Evolutionary conservation across 2,888 invertebrate species (phyloP).

Genomic region (Deilephila porcellus): DNA sequence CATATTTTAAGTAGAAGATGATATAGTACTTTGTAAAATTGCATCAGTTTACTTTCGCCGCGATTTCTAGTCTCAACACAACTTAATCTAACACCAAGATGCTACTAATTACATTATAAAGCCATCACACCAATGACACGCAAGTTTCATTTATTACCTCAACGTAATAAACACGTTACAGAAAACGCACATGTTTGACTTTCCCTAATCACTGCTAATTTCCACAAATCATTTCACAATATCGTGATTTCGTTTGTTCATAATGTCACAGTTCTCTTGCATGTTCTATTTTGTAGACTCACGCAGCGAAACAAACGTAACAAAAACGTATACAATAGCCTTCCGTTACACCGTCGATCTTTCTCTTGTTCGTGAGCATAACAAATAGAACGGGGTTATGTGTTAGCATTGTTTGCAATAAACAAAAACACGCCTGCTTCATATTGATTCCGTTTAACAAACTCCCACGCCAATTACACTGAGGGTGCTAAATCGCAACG

Average conservation of each 20-base stretch:
- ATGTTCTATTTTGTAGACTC: constrained; percentile 31
- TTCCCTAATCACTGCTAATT: neutral
- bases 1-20: neutral
- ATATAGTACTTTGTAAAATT: neutral
- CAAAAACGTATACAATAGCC: constrained; percentile 56
- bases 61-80: neutral
- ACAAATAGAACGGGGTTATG: constrained; percentile 54
- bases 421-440: constrained; percentile 14
- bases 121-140: neutral
- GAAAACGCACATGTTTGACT: neutral
- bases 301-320: constrained; percentile 49
- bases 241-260: constrained; percentile 1
- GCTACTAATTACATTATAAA: neutral
- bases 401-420: constrained; percentile 27
- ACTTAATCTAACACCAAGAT: neutral
- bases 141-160: neutral
- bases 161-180: neutral
- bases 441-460: constrained; percentile 21
- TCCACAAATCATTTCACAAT: neutral
- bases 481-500: constrained; percentile 14
- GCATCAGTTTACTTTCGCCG: neutral
- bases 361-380: constrained; percentile 52
- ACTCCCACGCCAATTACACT: constrained; percentile 18
- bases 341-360: constrained; percentile 56
- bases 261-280: neutral